These are phyloP conservation scores for Arge pagana DNA, from an alignment of 2,888 invertebrate species.

Conservation along the genomic window DNA sequence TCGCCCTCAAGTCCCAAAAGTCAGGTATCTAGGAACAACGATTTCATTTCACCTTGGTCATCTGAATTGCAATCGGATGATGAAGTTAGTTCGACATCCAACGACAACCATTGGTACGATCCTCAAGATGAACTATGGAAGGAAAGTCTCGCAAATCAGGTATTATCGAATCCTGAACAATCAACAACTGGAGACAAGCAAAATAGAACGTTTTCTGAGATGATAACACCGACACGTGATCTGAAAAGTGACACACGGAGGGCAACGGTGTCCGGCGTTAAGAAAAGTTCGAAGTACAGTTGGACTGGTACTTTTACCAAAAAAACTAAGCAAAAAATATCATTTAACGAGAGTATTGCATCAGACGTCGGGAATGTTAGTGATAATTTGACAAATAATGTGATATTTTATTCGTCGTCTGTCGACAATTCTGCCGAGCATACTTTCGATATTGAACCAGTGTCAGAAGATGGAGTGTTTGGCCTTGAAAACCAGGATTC, in stretches of 20 bases:
- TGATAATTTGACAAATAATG: neutral
- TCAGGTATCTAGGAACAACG: conserved; percentile 16
- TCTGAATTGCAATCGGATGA: conserved; percentile 22
- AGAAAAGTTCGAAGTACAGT: conserved; percentile 38
- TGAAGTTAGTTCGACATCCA: neutral
- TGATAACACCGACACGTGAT: conserved; percentile 17
- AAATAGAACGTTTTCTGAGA: conserved; percentile 24
- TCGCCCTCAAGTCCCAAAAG: conserved; percentile 20
- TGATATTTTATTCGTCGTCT: too few species aligned
- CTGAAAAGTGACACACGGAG: conserved; percentile 14
- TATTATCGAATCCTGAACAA: neutral
- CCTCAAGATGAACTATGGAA: neutral
- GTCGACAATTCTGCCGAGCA: too few species aligned
- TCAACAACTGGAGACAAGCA: neutral
- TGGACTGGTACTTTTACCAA: conserved; percentile 45
- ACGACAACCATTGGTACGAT: conserved; percentile 2
- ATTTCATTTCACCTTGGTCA: conserved; percentile 38
- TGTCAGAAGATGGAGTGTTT: conserved; percentile 2
- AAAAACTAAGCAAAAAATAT: conserved; percentile 6
- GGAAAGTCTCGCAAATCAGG: too few species aligned
- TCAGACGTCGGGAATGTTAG: neutral
- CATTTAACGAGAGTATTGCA: neutral
- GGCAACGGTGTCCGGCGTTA: conserved; percentile 27
- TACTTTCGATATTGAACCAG: conserved; percentile 2
- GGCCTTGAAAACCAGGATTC: too few species aligned